Evolutionary conservation across 2,888 invertebrate species (phyloP).

Genomic region (Trissolcus brochymenae): DNA sequence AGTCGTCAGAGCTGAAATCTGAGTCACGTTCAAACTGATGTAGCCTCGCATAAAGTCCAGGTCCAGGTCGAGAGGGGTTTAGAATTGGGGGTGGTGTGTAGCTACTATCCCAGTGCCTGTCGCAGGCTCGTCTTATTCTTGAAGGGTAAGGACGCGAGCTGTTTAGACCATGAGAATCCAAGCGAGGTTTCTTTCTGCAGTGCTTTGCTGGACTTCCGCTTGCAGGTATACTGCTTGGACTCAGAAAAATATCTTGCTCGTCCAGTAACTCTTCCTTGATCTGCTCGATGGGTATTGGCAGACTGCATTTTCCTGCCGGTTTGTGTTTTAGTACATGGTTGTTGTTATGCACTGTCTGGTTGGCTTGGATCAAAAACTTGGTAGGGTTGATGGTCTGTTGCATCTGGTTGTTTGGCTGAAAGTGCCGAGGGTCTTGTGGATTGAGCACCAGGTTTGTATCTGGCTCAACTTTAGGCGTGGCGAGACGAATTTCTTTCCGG

Average conservation of each 20-base stretch:
- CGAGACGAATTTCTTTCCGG: conserved; percentile 71
- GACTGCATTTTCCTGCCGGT: conserved; percentile 59
- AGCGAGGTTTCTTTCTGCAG: conserved; percentile 82
- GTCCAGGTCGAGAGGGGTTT: conserved; percentile 92
- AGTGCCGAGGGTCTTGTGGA: conserved; percentile 60
- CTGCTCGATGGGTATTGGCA: conserved; percentile 71
- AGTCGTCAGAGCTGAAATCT: conserved; percentile 73
- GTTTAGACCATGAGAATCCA: conserved; percentile 79
- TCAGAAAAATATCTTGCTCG: conserved; percentile 85
- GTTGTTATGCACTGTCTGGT: conserved; percentile 59
- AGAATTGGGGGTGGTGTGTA: conserved; percentile 97
- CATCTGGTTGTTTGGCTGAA: conserved; percentile 69
- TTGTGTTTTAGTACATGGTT: conserved; percentile 65
- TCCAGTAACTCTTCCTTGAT: conserved; percentile 83
- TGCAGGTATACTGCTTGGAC: conserved; percentile 84
- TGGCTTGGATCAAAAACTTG: conserved; percentile 72
- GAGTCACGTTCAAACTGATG: conserved; percentile 73
- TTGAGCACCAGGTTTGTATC: conserved; percentile 61
- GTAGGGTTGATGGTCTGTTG: conserved; percentile 72
- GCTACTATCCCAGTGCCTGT: conserved; percentile 75
- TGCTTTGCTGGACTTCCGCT: conserved; percentile 80
- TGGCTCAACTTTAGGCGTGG: conserved; percentile 68
- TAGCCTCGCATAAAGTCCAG: conserved; percentile 84
- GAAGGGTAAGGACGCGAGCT: conserved; percentile 73
- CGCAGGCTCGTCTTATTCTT: conserved; percentile 73